Evolutionary conservation across 2,888 invertebrate species (phyloP).

Genomic region (Neoaliturus tenellus): DNA sequence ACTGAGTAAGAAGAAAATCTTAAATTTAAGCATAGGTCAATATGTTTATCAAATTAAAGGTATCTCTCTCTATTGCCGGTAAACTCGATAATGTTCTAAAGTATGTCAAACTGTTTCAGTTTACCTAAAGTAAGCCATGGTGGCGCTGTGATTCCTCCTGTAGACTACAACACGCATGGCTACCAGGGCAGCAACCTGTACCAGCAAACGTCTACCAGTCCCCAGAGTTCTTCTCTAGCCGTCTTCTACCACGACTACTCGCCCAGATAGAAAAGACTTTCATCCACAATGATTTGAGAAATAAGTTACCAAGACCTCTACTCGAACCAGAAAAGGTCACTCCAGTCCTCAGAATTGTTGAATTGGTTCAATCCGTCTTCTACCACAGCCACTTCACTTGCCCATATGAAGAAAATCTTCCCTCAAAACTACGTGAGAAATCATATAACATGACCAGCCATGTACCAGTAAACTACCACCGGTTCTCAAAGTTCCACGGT

Average conservation of each 20-base stretch:
- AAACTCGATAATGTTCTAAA: too few relatives aligned
- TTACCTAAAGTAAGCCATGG: conserved; percentile 29
- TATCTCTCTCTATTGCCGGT: too few relatives aligned
- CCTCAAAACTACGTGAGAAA: too few relatives aligned
- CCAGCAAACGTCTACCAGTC: conserved; percentile 1
- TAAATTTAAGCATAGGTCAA: too few relatives aligned
- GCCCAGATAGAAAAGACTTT: conserved; percentile 32
- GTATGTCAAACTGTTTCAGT: conserved; percentile 36
- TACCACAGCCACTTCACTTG: too few relatives aligned
- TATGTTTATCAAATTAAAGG: too few relatives aligned
- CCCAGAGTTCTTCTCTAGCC: conserved; percentile 29
- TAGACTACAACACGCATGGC: conserved; percentile 31
- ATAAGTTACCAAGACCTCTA: background rate
- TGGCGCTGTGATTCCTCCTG: background rate
- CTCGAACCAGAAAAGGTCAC: background rate
- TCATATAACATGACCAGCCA: too few relatives aligned
- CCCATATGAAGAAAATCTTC: too few relatives aligned
- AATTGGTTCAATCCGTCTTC: too few relatives aligned
- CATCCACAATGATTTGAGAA: background rate
- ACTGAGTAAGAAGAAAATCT: too few relatives aligned
- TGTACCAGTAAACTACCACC: too few relatives aligned
- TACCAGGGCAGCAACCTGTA: conserved; percentile 28
- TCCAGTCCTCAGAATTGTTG: background rate
- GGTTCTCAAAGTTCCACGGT: too few relatives aligned
- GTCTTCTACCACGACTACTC: conserved; percentile 52